Conservation (phyloP, 2,113 vertebrate genomes). For the Rhadina sibilatrix region DNA sequence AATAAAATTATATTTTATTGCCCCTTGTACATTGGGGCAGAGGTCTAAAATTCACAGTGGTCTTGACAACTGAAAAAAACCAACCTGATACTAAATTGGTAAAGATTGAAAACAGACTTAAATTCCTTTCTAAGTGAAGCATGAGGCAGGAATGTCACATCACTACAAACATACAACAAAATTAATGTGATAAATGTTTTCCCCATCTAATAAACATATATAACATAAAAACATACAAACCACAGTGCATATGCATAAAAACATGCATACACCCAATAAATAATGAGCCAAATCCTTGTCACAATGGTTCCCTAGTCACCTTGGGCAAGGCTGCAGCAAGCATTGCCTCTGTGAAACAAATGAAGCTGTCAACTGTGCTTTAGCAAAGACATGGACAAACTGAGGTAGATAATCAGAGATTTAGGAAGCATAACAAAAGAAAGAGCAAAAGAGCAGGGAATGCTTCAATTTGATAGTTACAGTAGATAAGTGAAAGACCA, state of each 20-base stretch:
- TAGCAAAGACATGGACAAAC: neutral
- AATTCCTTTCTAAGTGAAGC: neutral
- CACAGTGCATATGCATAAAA: neutral
- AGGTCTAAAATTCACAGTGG: neutral
- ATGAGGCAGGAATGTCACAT: fast-evolving
- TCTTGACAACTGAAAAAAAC: neutral
- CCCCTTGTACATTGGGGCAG: neutral
- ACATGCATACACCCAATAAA: neutral
- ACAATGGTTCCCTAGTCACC: neutral
- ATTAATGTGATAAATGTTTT: neutral
- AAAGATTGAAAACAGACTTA: neutral
- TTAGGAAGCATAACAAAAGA: neutral
- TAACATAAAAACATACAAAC: neutral
- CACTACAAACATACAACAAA: neutral
- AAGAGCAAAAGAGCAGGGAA: neutral
- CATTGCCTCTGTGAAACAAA: neutral
- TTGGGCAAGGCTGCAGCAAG: neutral
- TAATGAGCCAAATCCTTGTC: neutral
- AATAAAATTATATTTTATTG: too few species aligned
- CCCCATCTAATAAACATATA: neutral
- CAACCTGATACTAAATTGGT: neutral
- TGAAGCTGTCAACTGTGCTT: neutral
- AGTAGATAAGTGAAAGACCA: neutral
- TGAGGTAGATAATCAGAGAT: neutral
- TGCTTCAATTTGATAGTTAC: neutral